Evolutionary conservation across 2,888 invertebrate species (phyloP), one percentile per base, ranked within the genome.

Genomic region (Brassicogethes aeneus): DNA sequence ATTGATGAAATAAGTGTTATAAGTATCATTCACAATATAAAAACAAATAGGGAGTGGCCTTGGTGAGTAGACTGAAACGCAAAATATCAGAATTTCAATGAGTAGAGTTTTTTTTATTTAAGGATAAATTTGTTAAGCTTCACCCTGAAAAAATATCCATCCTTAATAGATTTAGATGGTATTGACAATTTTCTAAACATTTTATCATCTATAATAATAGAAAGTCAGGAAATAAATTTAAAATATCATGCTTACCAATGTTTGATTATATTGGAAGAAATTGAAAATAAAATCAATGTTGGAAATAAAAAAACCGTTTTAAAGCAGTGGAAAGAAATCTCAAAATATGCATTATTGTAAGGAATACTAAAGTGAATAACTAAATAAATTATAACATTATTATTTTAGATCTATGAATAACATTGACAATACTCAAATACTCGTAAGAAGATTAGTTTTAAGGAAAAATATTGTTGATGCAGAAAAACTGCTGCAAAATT

Each of bases 311-410:
- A 56, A 39, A 33, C 30, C 10, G 52, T 56, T 8, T 55, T 53
- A 17, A 48, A 53, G 13, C 52, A 60, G 15, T 69, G 69, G 66
- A 55, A 58, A 36, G 60, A 62, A 46, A 60, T 71, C 34, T 68
- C 64, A 57, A 65, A 66, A 42, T 60, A 61, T 30, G 53, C 66
- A 3, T 51, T 71, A 39, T 63, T 70, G 71, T 71, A 57, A 46
- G 16, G 36, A 10, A 23, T 23, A 23, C 10, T n/a, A n/a, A 23
- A 7, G 5, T 23, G 5, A 23, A 23, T 23, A 5, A 23, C 10
- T 23, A 7, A 7, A 23, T 23, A 23, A 23, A 23, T 23, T 23
- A 23, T 23, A 23, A 7, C 10, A 23, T 23, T 23, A 23, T 10
- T 7, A 7, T 23, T 23, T 23, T 23, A 23, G 23, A 10, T 23